Base-by-base conservation (phyloP, 1,140 invertebrate genomes). In the Cotesia glomerata region DNA sequence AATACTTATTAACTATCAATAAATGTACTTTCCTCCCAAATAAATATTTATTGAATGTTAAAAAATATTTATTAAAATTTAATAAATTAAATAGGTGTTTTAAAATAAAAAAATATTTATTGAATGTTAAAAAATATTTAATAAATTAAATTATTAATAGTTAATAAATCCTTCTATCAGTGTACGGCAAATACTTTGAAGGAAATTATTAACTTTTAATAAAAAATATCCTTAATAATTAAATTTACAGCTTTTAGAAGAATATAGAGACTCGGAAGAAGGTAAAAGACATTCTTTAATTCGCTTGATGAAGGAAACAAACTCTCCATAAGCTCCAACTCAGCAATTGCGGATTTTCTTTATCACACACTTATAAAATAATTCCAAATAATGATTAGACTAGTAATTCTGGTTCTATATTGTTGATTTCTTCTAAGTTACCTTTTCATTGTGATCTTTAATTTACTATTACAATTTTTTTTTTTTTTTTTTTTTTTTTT, bases 241-340 rank as follows among this genome's bases (percentile, higher is more conserved):
- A 67, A 61, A 65, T 76, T 85, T 83, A 45, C 86, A 92, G 91
- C 84, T 92, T 52, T 81, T 92, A 59, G 90, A 92, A 76, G 91
- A 92, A 74, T 92, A 91, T 81, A 88, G 86, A 81, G 88, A 89
- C 74, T 92, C 91, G 3, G 89, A 90, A 59, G 86, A 87, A 65
- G 91, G 90, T 56, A 89, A 90, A 76, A 84, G 85, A 8, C 89
- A 91, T 82, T 88, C 88, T 65, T 77, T 92, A 71, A 88, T 92
- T 35, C 84, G 85, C 72, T 76, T 90, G 35, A 77, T 89, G 68
- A 87, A 86, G 72, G 73, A 79, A 59, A 52, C 78, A 56, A 49
- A 75, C 63, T 74, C 72, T 78, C 73, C 34, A 62, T 62, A 13
- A 62, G 26, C 34, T 62, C 1, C 26, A 13, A 32, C 32, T 32